Evolutionary conservation across 2,797 vertebrate genomes (phyloP), one percentile per base, ranked within the genome.

Genomic region (Dryobates pubescens): DNA sequence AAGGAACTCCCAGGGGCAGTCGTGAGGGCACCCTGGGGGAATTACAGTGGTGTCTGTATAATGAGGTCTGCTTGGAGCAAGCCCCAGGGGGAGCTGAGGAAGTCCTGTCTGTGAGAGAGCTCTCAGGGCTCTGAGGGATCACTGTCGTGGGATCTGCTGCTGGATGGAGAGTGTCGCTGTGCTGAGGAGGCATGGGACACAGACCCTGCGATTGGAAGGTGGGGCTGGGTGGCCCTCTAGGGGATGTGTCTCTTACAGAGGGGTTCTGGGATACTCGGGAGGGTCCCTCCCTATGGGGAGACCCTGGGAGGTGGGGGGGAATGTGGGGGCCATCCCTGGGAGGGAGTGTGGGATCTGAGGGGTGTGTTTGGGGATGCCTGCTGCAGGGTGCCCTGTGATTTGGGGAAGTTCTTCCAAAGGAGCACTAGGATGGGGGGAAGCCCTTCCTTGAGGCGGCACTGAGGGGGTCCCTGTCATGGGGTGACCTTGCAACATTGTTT

Each of bases 401-500:
- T 57, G 47, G 34, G 13, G 32, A 24, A 9, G 18, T 7, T 29
- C 23, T 17, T 54, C 18, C 20, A 51, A 29, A 27, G 70, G 36
- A 58, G 36, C 73, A 7, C 16, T 41, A 59, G 45, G 64, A 5
- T 49, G 65, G 24, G 13, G 15, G 18, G 41, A 36, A 8, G 1
- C 1, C 26, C 16, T 49, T 49, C 61, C 30, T 10, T 9, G 62
- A 45, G 27, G 43, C 30, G 5, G 4, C 24, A 11, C 19, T 16
- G 53, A 3, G 30, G 13, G 17, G 7, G 19, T 26, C 30, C 17
- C 27, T 54, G 51, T 24, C 30, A 7, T 2, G 26, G 17, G 22
- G 53, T 47, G 13, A 12, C 56, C 8, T 41, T 23, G 56, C 0
- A 1, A 22, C 1, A 0, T 3, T 57, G 13, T 41, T 34, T 0